Conservation (phyloP, 2,888 invertebrate genomes). For the Machimus rusticus region DNA sequence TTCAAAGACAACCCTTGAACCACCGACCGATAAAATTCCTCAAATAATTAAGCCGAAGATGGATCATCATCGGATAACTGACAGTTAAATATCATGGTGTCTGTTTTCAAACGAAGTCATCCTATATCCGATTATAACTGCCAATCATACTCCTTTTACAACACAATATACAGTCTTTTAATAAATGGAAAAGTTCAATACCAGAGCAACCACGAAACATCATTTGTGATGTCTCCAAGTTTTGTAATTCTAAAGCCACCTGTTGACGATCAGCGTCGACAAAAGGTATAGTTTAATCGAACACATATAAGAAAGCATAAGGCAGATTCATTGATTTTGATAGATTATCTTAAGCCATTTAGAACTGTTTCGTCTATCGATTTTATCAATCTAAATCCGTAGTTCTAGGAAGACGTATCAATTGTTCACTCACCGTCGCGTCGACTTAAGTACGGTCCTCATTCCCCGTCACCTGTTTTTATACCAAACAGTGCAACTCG, state of each 20-base stretch:
- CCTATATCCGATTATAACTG: slow-evolving; percentile 33
- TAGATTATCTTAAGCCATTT: slow-evolving; percentile 28
- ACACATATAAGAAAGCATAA: slow-evolving; percentile 13
- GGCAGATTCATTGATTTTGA: slow-evolving; percentile 36
- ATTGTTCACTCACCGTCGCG: slow-evolving; percentile 7
- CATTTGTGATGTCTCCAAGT: slow-evolving; percentile 26
- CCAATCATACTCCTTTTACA: slow-evolving; percentile 10
- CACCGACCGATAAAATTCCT: neutral
- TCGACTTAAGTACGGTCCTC: neutral
- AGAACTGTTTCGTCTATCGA: slow-evolving; percentile 30
- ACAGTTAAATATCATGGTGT: neutral
- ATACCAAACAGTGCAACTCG: neutral
- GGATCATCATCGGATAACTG: neutral
- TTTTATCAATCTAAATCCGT: slow-evolving; percentile 39
- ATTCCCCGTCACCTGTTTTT: neutral
- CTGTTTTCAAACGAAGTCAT: neutral
- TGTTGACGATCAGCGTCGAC: neutral
- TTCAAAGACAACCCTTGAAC: neutral
- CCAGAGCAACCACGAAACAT: neutral
- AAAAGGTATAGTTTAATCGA: slow-evolving; percentile 9
- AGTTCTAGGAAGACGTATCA: slow-evolving; percentile 40
- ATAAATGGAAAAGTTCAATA: neutral
- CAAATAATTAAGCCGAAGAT: slow-evolving; percentile 5
- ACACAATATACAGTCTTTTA: neutral
- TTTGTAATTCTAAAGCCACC: slow-evolving; percentile 5